Evolutionary conservation across 2,888 invertebrate genomes (phyloP), one percentile per base, ranked within the genome.

Genomic region (Drosophila tanythrix): DNA sequence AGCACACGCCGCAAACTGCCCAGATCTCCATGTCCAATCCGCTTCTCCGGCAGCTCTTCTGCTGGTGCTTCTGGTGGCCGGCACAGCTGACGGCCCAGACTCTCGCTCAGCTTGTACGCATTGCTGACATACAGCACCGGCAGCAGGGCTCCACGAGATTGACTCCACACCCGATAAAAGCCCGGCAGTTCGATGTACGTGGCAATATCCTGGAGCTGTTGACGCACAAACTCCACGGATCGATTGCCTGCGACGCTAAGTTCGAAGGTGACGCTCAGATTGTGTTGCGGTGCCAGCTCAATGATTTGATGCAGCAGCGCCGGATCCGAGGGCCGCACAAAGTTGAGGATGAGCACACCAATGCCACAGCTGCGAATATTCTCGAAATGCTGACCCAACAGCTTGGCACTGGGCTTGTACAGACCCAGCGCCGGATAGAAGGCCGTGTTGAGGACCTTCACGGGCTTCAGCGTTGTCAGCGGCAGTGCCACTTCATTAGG

Each of bases 111-210:
- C 61, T 94, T 94, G 81, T 95, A 95, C 1, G 95, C 95, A 89
- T 95, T 95, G 89, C 95, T 95, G 27, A 96, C 93, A 85, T 96
- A 96, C 82, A 95, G 94, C 38, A 96, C 93, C n/a, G 96, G 95
- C 55, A 94, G 76, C 62, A 91, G 80, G 2, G 81, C 78, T 10
- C 81, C 84, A 43, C 89, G 91, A 35, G 91, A 83, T 62, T 91
- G 85, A 21, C 93, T 92, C 74, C 90, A 92, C 10, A 93, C 90
- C 36, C 91, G 90, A 74, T 93, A 93, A 70, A 93, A 92, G n/a
- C 88, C 91, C 6, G 90, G 91, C 31, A 87, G 74, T 15, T 79
- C 76, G 8, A 68, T 67, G 48, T 81, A 86, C 0, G 51, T n/a
- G 10, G 81, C 31, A 3, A 86, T 76, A n/a, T 88, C 88, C 50